Conservation (phyloP, 2,888 invertebrate species). For the Lissocephala sabroskyi region DNA sequence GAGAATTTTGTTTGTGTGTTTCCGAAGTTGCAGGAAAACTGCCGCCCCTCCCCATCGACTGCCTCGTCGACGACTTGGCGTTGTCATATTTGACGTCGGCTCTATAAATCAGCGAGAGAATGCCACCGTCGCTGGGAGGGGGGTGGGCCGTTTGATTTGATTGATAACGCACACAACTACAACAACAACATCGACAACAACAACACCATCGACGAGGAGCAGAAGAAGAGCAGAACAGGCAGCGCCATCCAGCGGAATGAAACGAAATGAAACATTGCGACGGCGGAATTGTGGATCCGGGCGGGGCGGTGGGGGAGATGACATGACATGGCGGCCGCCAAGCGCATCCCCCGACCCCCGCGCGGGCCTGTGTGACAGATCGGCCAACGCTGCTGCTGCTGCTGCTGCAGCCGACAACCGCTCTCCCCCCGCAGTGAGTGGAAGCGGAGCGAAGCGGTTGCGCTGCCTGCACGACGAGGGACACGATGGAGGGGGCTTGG, state of each 20-base stretch:
- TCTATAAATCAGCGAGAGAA: slow-evolving; percentile 59
- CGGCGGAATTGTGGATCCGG: slow-evolving; percentile 48
- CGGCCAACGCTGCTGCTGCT: too few relatives aligned
- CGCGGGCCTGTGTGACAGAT: slow-evolving; percentile 9
- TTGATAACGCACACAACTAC: slow-evolving; percentile 53
- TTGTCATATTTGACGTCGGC: slow-evolving; percentile 66
- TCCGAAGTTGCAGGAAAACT: too few relatives aligned
- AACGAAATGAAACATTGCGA: slow-evolving; percentile 62
- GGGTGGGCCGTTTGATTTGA: slow-evolving; percentile 51
- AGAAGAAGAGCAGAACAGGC: slow-evolving; percentile 1
- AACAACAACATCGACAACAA: slow-evolving; percentile 9
- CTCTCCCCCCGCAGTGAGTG: too few relatives aligned
- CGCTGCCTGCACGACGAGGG: slow-evolving; percentile 27
- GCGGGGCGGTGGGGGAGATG: too few relatives aligned
- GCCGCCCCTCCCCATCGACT: background rate
- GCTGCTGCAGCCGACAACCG: too few relatives aligned
- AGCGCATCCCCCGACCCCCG: slow-evolving; percentile 37
- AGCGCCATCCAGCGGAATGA: slow-evolving; percentile 44
- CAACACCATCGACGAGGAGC: too few relatives aligned
- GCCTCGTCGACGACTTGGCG: slow-evolving; percentile 27
- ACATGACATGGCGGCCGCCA: slow-evolving; percentile 58
- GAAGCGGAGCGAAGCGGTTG: slow-evolving; percentile 51
- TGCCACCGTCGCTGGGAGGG: slow-evolving; percentile 11
- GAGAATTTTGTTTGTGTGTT: background rate
- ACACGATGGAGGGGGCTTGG: too few relatives aligned